Percentiles rank a stretch among this genome's conserved stretches.
phyloP scores from a whole-genome alignment of 2,113 vertebrate species.

The Hydropotes inermis region DNA sequence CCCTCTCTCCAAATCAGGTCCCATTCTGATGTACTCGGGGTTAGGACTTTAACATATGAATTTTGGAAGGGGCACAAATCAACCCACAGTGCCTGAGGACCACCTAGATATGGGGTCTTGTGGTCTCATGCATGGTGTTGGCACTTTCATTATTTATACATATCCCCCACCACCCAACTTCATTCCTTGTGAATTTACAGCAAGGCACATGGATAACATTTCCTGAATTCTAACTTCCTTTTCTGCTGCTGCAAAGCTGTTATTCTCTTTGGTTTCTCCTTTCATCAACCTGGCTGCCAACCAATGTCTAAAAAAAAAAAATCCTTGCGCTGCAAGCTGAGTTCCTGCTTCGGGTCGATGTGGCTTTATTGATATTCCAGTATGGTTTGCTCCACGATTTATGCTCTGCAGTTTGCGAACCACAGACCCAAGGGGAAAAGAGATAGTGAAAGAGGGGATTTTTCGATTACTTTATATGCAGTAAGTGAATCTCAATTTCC shows the following conservation, averaged over 20 bases:
- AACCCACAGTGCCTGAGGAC: not conserved
- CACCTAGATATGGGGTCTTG: not conserved
- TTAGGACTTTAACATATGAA: not conserved
- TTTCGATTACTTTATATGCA: slow-evolving; percentile 1
- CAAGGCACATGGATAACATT: slow-evolving; percentile 3
- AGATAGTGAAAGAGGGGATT: slow-evolving; percentile 47
- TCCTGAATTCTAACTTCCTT: slow-evolving; percentile 60
- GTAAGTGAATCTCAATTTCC: slow-evolving; percentile 58
- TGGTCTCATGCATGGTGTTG: not conserved
- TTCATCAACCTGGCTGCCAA: slow-evolving; percentile 84
- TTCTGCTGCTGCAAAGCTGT: slow-evolving; percentile 68
- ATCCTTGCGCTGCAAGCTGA: slow-evolving; percentile 52
- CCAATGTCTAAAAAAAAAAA: slow-evolving; percentile 77
- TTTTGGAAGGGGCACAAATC: not conserved
- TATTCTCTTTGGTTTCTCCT: slow-evolving; percentile 83
- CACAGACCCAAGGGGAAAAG: slow-evolving; percentile 41
- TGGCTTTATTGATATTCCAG: slow-evolving; percentile 80
- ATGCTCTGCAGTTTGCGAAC: slow-evolving; percentile 69
- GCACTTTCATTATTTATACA: not conserved
- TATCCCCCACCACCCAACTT: not conserved
- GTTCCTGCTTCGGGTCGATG: slow-evolving; percentile 75
- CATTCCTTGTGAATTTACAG: slow-evolving; percentile 25
- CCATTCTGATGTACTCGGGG: not conserved
- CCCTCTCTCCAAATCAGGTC: not conserved
- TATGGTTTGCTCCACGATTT: slow-evolving; percentile 63